These are phyloP conservation scores for Pantelozetes paolii DNA, from an alignment of 2,888 invertebrate species.

Conservation along the genomic window DNA sequence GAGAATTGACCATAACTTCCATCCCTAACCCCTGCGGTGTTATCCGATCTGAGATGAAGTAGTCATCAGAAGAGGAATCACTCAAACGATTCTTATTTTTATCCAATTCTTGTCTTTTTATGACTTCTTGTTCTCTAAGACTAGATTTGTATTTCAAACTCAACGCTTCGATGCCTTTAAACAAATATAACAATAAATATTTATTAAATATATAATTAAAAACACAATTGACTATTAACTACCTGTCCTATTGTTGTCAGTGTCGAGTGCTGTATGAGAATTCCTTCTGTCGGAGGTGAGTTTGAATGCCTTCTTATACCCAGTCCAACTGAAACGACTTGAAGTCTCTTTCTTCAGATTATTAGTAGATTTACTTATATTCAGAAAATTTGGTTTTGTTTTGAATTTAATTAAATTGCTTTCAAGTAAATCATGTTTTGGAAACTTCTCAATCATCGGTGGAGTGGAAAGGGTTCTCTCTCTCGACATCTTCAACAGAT, in stretches of 20 bases:
- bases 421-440: not conserved
- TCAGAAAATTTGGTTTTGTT: not conserved
- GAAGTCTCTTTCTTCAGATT: constrained; percentile 22
- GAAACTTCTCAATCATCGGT: too few species aligned
- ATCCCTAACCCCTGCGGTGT: constrained; percentile 25
- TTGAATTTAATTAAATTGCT: constrained; percentile 6
- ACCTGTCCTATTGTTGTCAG: constrained; percentile 3
- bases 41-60: not conserved
- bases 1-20: not conserved
- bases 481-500: constrained; percentile 6
- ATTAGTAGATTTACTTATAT: not conserved
- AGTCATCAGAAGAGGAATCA: not conserved
- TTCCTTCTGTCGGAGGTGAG: not conserved
- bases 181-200: not conserved
- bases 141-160: constrained; percentile 30
- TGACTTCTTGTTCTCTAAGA: constrained; percentile 1
- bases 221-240: too few species aligned
- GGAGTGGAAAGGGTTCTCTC: not conserved
- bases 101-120: not conserved
- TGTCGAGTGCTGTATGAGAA: not conserved
- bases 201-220: not conserved
- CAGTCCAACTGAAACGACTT: constrained; percentile 17
- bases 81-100: not conserved
- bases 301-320: constrained; percentile 11
- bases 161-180: constrained; percentile 20